phyloP scores from a whole-genome alignment of 2,888 invertebrate species.

The Pammene aurita region DNA sequence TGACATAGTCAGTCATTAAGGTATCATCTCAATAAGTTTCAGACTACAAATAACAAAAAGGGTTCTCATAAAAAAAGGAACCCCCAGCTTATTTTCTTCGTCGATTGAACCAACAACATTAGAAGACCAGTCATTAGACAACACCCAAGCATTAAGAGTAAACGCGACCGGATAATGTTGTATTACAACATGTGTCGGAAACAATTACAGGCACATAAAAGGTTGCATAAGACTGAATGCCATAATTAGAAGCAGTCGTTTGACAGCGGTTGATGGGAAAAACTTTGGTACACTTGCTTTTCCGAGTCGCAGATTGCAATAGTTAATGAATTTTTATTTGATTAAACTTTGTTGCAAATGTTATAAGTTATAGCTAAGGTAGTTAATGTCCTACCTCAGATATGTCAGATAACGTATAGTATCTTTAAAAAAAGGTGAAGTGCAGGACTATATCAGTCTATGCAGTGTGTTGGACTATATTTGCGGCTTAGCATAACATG shows the following conservation, averaged over 20 bases:
- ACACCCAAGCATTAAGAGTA: constrained; percentile 54
- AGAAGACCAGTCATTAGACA: constrained; percentile 40
- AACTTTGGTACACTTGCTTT: constrained; percentile 16
- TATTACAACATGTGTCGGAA: constrained; percentile 39
- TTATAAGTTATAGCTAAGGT: too few relatives aligned
- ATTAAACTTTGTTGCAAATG: too few relatives aligned
- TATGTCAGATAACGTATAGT: too few relatives aligned
- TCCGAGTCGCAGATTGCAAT: neutral
- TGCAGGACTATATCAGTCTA: too few relatives aligned
- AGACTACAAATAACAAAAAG: too few relatives aligned
- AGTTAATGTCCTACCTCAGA: too few relatives aligned
- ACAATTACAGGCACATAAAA: constrained; percentile 40
- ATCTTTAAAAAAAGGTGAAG: too few relatives aligned
- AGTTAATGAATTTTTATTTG: too few relatives aligned
- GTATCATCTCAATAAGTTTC: too few relatives aligned
- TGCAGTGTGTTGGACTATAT: too few relatives aligned
- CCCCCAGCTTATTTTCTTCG: neutral
- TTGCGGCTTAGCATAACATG: too few relatives aligned
- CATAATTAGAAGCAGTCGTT: constrained; percentile 36
- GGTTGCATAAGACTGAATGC: constrained; percentile 37
- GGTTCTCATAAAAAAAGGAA: neutral
- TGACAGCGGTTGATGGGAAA: constrained; percentile 32
- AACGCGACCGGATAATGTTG: constrained; percentile 32
- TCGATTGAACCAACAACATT: constrained; percentile 8
- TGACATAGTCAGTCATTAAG: too few relatives aligned